Evolutionary conservation across 2,888 invertebrate genomes (phyloP).

Genomic region (Acronicta leporina): DNA sequence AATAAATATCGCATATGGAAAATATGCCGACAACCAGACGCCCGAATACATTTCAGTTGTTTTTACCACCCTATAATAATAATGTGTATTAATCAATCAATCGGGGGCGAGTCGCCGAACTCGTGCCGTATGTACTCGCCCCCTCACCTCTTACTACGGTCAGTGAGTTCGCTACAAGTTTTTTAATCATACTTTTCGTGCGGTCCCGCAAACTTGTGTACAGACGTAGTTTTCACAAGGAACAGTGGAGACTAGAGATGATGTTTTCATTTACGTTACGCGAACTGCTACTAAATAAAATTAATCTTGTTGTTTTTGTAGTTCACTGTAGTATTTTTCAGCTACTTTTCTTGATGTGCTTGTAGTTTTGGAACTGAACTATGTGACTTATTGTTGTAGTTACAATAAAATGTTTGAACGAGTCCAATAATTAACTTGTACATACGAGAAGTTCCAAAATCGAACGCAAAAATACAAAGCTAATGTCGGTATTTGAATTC

Average conservation of each 20-base stretch:
- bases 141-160: slow-evolving; percentile 60
- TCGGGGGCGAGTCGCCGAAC: slow-evolving; percentile 22
- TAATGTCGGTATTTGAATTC: slow-evolving; percentile 58
- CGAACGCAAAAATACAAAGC: slow-evolving; percentile 44
- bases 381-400: slow-evolving; percentile 12
- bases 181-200: slow-evolving; percentile 73
- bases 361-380: slow-evolving; percentile 20
- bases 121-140: slow-evolving; percentile 42
- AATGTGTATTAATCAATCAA: slow-evolving; percentile 68
- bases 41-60: slow-evolving; percentile 58
- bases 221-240: slow-evolving; percentile 58
- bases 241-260: slow-evolving; percentile 49
- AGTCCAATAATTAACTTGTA: slow-evolving; percentile 5
- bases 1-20: slow-evolving; percentile 43
- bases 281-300: slow-evolving; percentile 51
- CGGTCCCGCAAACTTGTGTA: slow-evolving; percentile 64
- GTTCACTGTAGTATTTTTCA: no score
- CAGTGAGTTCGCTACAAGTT: slow-evolving; percentile 68
- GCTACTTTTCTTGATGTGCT: no score
- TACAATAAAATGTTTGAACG: background rate
- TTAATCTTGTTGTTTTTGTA: slow-evolving; percentile 50
- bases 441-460: slow-evolving; percentile 27
- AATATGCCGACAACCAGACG: slow-evolving; percentile 55
- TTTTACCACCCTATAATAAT: slow-evolving; percentile 61
- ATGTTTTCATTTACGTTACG: slow-evolving; percentile 54